Conservation (phyloP, 2,113 vertebrate species). For the Melanotaenia duboulayi region DNA sequence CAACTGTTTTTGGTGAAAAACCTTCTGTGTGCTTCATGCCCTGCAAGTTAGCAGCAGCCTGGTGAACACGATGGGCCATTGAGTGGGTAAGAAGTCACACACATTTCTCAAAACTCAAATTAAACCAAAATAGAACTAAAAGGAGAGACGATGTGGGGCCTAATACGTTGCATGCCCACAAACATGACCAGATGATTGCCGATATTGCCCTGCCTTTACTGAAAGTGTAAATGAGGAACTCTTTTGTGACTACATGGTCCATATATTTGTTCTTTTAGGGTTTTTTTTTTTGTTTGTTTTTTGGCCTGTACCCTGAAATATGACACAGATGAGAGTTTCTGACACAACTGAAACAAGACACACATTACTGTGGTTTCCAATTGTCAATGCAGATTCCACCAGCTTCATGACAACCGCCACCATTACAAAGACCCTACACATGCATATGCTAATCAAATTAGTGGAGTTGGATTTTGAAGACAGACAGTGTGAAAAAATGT, state of each 20-base stretch:
- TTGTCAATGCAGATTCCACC: no score
- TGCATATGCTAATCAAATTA: no score
- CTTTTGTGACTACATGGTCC: neutral
- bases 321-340: no score
- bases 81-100: neutral
- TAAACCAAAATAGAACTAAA: constrained; percentile 4
- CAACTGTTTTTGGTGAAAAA: neutral
- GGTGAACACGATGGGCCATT: constrained; percentile 8
- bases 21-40: constrained; percentile 6
- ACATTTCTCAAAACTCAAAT: constrained; percentile 11
- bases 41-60: constrained; percentile 1
- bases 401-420: no score
- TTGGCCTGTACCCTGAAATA: no score
- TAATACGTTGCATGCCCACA: neutral
- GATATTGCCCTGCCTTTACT: neutral
- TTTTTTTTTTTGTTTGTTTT: no score
- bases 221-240: neutral
- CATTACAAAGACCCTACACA: no score
- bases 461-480: no score
- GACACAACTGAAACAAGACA: no score
- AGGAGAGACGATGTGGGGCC: neutral
- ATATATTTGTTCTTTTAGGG: no score
- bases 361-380: no score
- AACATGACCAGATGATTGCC: neutral
- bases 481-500: no score